These are phyloP conservation scores for Tragelaphus imberbis DNA, from an alignment of 2,113 vertebrate genomes.

Conservation along the genomic window DNA sequence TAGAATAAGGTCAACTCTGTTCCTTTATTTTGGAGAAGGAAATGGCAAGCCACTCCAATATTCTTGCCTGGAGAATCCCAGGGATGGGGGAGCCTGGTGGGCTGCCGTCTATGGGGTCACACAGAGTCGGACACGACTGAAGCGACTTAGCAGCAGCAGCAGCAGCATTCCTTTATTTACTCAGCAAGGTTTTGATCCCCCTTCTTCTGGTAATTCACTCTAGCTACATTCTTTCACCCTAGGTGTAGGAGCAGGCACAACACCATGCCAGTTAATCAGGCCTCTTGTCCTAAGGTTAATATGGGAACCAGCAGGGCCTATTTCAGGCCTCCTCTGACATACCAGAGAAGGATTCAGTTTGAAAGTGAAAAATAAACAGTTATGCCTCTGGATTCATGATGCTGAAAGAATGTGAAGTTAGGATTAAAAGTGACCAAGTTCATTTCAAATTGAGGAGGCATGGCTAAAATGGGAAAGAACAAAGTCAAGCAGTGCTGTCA, in stretches of 20 bases:
- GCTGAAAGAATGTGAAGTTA: background rate
- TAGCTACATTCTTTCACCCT: background rate
- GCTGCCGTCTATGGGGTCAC: too few relatives aligned
- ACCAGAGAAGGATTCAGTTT: background rate
- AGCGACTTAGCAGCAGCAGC: too few relatives aligned
- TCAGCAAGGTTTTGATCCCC: background rate
- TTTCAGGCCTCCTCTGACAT: background rate
- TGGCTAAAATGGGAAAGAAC: background rate
- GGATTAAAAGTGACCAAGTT: background rate
- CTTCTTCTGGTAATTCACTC: background rate
- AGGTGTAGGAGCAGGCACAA: accelerated
- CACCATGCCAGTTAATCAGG: too few relatives aligned
- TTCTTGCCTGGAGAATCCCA: too few relatives aligned
- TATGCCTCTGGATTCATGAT: background rate
- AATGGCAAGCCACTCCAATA: too few relatives aligned
- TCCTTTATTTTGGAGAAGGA: background rate
- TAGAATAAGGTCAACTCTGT: background rate
- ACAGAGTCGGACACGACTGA: too few relatives aligned
- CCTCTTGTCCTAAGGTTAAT: background rate
- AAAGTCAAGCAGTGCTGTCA: background rate
- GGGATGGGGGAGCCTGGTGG: too few relatives aligned
- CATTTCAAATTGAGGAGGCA: background rate
- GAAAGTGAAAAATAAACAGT: background rate
- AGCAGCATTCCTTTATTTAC: background rate
- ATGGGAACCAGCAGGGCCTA: background rate